phyloP scores from a whole-genome alignment of 1,140 invertebrate genomes.

The Zaprionus ghesquierei region DNA sequence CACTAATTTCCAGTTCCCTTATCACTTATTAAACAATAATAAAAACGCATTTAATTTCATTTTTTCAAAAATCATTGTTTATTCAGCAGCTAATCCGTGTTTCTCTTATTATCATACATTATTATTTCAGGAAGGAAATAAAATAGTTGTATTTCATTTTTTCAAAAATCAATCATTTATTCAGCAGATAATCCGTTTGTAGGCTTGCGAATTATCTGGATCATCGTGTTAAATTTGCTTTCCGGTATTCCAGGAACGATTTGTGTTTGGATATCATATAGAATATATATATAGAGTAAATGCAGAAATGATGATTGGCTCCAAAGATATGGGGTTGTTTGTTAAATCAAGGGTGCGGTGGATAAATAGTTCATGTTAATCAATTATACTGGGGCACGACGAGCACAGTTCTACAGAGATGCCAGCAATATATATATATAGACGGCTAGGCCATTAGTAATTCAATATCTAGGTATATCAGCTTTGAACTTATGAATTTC shows the following conservation, averaged over 20 bases:
- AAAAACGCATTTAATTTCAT: constrained; percentile 6
- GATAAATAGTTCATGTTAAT: constrained; percentile 42
- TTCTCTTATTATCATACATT: neutral
- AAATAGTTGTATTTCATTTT: constrained; percentile 15
- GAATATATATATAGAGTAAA: constrained; percentile 37
- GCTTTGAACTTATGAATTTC: constrained; percentile 59
- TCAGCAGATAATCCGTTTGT: constrained; percentile 22
- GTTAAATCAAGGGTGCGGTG: constrained; percentile 46
- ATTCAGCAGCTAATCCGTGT: constrained; percentile 26
- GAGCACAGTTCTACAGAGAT: constrained; percentile 22
- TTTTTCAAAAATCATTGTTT: constrained; percentile 59
- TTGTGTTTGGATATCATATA: constrained; percentile 6
- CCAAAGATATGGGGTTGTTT: constrained; percentile 39
- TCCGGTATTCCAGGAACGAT: constrained; percentile 77
- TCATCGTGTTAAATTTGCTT: constrained; percentile 57
- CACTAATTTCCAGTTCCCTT: too few relatives aligned
- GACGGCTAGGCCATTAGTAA: constrained; percentile 37
- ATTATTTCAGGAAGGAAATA: neutral
- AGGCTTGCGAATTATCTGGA: constrained; percentile 34
- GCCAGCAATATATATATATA: constrained; percentile 21
- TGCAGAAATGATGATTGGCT: constrained; percentile 57
- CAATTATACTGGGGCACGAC: constrained; percentile 32
- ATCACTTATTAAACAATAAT: too few relatives aligned
- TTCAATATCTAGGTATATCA: constrained; percentile 54
- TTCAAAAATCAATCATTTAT: constrained; percentile 29